Conservation (phyloP, 2,888 invertebrate genomes). For the Synergus japonicus region DNA sequence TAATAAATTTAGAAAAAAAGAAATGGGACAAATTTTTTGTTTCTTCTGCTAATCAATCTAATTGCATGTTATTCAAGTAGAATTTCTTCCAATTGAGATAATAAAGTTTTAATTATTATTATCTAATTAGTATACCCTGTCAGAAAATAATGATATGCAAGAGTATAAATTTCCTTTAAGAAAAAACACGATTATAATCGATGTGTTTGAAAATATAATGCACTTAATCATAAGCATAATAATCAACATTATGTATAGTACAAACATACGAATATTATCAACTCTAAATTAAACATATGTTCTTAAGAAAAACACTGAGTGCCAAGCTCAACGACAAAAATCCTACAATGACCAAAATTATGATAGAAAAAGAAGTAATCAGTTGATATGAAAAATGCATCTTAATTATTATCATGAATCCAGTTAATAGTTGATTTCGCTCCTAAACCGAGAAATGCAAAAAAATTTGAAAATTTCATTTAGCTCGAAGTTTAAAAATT, state of each 20-base stretch:
- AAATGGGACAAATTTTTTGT: not conserved
- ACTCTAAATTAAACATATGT: too few species aligned
- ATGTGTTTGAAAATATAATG: too few species aligned
- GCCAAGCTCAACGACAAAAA: too few species aligned
- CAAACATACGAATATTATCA: too few species aligned
- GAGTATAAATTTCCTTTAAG: not conserved
- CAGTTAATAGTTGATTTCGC: not conserved
- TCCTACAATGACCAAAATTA: not conserved
- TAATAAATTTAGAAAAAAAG: not conserved
- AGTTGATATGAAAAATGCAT: too few species aligned
- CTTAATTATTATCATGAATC: too few species aligned
- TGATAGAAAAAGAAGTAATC: not conserved
- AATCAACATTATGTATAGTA: too few species aligned
- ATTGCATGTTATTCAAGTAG: conserved; percentile 3
- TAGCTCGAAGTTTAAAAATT: not conserved
- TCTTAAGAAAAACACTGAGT: too few species aligned
- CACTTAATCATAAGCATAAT: too few species aligned
- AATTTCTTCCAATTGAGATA: conserved; percentile 10
- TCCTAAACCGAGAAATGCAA: not conserved
- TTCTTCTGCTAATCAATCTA: not conserved
- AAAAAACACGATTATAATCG: conserved; percentile 3
- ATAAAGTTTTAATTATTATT: conserved; percentile 26
- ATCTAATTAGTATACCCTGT: conserved; percentile 26
- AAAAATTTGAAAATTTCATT: not conserved
- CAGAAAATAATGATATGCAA: conserved; percentile 23